These are phyloP conservation scores for Tragelaphus buxtoni DNA, from an alignment of 2,113 vertebrate species.

Conservation along the genomic window DNA sequence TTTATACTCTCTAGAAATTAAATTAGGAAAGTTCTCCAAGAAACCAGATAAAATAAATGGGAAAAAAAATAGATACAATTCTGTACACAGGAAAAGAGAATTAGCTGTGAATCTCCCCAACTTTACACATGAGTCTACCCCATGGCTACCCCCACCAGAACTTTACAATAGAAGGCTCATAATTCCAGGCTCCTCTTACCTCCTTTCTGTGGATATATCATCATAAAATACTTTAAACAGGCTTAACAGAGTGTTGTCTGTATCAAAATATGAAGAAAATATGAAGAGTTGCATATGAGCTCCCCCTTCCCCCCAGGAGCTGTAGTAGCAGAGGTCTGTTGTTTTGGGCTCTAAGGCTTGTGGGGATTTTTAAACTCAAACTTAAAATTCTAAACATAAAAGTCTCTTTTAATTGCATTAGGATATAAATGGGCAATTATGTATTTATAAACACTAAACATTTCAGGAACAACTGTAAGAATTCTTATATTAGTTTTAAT, in stretches of 20 bases:
- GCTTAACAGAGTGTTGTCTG: not conserved
- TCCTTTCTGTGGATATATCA: not conserved
- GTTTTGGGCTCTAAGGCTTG: not conserved
- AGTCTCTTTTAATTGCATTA: not conserved
- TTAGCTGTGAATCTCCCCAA: not conserved
- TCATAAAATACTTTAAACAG: not conserved
- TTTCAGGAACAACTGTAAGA: not conserved
- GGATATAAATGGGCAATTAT: not conserved
- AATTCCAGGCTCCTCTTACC: not conserved
- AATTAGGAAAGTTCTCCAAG: not conserved
- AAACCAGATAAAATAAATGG: not conserved
- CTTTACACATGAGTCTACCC: not conserved
- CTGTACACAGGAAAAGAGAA: not conserved
- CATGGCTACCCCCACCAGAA: not conserved
- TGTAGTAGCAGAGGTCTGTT: not conserved
- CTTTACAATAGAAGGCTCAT: not conserved
- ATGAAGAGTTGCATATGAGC: not conserved
- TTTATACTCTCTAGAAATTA: not conserved
- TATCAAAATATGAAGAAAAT: not conserved
- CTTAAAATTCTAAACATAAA: not conserved
- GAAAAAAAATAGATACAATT: not conserved
- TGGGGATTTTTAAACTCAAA: not conserved
- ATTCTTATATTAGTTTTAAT: not conserved
- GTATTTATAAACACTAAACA: not conserved
- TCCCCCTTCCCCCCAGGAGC: not conserved